Evolutionary conservation across 2,113 vertebrate genomes (phyloP).

Genomic region (Marcusenius ussheri): DNA sequence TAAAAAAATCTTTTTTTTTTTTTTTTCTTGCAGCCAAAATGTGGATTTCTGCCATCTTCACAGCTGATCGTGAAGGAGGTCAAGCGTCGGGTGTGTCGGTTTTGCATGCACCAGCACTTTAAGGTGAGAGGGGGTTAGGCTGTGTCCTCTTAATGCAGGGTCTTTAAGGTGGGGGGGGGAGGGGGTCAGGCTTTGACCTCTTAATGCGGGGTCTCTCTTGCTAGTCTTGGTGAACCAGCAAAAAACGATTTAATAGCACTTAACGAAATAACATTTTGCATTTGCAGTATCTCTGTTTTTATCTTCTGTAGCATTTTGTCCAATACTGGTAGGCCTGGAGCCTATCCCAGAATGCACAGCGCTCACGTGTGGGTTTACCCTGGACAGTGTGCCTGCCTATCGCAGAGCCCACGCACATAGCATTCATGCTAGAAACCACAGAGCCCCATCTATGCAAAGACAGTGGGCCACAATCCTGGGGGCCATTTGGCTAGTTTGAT

Average conservation of each 20-base stretch:
- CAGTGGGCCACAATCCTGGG: neutral
- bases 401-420: neutral
- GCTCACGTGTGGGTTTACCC: neutral
- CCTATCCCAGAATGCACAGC: neutral
- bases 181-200: neutral
- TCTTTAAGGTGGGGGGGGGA: neutral
- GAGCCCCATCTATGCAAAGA: neutral
- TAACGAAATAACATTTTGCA: neutral
- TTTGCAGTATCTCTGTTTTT: neutral
- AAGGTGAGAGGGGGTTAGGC: slow-evolving; percentile 57
- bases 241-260: neutral
- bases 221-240: neutral
- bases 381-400: neutral
- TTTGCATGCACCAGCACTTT: slow-evolving; percentile 92
- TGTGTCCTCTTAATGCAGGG: neutral
- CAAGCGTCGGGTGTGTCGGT: slow-evolving; percentile 88
- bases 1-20: neutral
- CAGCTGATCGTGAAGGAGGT: slow-evolving; percentile 81
- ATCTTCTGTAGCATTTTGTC: neutral
- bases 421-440: neutral
- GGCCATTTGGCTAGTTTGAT: neutral
- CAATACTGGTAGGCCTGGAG: neutral
- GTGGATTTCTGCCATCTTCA: slow-evolving; percentile 89
- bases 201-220: neutral
- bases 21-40: slow-evolving; percentile 76